Evolutionary conservation across 2,113 vertebrate species (phyloP).

Genomic region (chimpanzee (Pan troglodytes)): NHGRI_mPanTro3-v2.1_pri NC_072404.2:63043501-63044000

Average conservation of each 20-base stretch:
- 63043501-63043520: background rate
- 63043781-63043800: background rate
- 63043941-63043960: no score
- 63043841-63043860: background rate
- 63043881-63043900: no score
- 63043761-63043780: background rate
- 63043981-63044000: no score
- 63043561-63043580: background rate
- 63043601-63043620: background rate
- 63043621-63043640: background rate
- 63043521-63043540: background rate
- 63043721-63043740: background rate
- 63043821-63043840: background rate
- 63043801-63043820: background rate
- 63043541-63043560: background rate
- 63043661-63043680: background rate
- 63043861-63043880: no score
- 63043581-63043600: background rate
- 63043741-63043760: background rate
- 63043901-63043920: no score
- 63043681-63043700: accelerated
- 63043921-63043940: no score
- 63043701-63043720: background rate
- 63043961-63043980: no score
- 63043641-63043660: background rate